Evolutionary conservation across 2,888 invertebrate genomes (phyloP).

Genomic region (Nipponacmea schrenckii): DNA sequence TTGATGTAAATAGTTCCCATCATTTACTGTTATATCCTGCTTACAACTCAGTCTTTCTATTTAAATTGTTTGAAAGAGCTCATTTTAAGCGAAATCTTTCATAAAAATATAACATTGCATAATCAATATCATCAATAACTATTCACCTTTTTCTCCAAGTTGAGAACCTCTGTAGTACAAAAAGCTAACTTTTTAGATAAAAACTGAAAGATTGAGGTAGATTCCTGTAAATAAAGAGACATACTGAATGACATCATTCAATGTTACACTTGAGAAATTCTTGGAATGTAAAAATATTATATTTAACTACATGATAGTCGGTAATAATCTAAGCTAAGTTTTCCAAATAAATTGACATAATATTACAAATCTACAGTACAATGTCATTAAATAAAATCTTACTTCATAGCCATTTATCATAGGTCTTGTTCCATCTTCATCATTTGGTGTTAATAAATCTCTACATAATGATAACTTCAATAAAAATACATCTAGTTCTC

Average conservation of each 20-base stretch:
- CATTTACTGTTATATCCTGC: no score
- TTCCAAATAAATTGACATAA: not conserved
- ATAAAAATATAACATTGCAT: no score
- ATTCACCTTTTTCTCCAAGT: constrained; percentile 47
- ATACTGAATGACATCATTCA: no score
- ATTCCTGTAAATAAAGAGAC: constrained; percentile 16
- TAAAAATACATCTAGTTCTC: constrained; percentile 51
- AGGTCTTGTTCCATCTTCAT: constrained; percentile 28
- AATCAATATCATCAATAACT: not conserved
- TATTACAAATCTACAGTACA: not conserved
- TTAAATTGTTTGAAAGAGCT: no score
- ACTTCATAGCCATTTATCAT: constrained; percentile 27
- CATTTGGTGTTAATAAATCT: constrained; percentile 42
- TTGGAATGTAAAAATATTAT: no score
- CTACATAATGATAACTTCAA: constrained; percentile 44
- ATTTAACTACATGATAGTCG: no score
- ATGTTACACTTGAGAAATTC: no score
- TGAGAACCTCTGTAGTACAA: constrained; percentile 42
- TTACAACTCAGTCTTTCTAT: no score
- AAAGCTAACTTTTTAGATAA: constrained; percentile 45
- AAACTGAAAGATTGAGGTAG: constrained; percentile 29
- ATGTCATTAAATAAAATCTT: not conserved
- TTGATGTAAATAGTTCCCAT: no score
- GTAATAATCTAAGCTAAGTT: not conserved
- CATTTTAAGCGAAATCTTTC: no score